These are phyloP conservation scores for Thelaira solivaga DNA, from an alignment of 2,888 invertebrate genomes.

Conservation along the genomic window DNA sequence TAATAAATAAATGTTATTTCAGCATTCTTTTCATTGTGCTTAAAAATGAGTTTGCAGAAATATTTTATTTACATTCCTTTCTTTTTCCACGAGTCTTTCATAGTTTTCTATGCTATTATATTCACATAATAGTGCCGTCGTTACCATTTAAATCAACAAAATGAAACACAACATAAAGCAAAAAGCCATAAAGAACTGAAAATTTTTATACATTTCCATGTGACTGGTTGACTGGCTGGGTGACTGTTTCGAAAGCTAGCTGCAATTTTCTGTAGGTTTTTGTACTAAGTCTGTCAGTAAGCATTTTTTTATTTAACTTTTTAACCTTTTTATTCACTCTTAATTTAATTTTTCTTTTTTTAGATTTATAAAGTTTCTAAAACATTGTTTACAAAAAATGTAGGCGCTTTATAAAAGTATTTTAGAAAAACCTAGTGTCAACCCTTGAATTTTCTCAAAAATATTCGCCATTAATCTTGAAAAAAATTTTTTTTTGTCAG, in stretches of 20 bases:
- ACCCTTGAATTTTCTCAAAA: too few relatives aligned
- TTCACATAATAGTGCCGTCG: constrained; percentile 14
- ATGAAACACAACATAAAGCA: constrained; percentile 13
- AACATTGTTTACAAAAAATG: too few relatives aligned
- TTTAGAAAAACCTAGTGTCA: too few relatives aligned
- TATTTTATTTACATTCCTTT: background rate
- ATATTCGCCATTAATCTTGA: too few relatives aligned
- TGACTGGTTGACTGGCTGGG: background rate
- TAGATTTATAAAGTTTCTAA: background rate
- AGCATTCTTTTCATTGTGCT: background rate
- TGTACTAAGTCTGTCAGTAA: constrained; percentile 49
- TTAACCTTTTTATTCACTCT: constrained; percentile 44
- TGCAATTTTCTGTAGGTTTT: constrained; percentile 13
- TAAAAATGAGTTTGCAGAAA: background rate
- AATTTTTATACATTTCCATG: constrained; percentile 50
- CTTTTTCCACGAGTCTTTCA: background rate
- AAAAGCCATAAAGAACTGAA: constrained; percentile 32
- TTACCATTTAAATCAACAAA: constrained; percentile 6
- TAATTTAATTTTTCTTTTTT: constrained; percentile 2
- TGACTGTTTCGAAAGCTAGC: background rate
- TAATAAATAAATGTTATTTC: background rate
- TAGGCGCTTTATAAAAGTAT: too few relatives aligned
- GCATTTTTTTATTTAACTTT: constrained; percentile 53
- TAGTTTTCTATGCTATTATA: background rate
- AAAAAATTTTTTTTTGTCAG: too few relatives aligned